Evolutionary conservation across 2,113 vertebrate species (phyloP).

Genomic region (Chloropsis hardwickii): DNA sequence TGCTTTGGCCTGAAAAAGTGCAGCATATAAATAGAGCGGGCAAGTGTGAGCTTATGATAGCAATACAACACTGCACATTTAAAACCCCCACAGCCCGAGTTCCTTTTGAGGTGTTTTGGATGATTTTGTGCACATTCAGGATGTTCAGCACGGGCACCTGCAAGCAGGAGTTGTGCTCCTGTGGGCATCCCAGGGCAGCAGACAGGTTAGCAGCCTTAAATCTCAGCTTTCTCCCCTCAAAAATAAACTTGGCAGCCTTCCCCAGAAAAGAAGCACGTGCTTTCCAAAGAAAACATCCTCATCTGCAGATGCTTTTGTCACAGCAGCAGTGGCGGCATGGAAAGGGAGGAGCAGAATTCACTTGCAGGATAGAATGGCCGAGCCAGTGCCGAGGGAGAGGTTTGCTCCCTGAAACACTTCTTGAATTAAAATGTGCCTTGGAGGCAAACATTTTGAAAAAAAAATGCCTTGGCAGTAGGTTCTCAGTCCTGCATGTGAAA

Average conservation of each 20-base stretch:
- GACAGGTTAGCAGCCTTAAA: neutral
- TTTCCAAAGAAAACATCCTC: slow-evolving; percentile 2
- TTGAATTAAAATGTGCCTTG: neutral
- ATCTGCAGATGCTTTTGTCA: neutral
- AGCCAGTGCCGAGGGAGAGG: neutral
- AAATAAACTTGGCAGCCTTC: slow-evolving; percentile 3
- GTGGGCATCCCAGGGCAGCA: neutral
- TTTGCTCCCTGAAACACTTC: neutral
- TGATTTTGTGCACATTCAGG: neutral
- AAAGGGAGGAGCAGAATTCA: neutral
- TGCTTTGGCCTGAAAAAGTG: neutral
- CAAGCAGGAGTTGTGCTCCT: neutral
- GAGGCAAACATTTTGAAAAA: neutral
- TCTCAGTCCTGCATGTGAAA: neutral
- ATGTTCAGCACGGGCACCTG: fast-evolving
- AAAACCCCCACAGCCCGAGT: neutral
- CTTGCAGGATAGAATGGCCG: fast-evolving
- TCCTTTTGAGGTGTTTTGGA: neutral
- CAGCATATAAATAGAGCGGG: neutral
- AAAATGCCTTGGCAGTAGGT: neutral
- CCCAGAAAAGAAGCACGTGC: neutral
- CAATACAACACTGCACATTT: neutral
- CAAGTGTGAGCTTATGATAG: neutral
- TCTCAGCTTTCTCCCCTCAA: neutral
- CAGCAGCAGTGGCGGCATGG: neutral